phyloP scores from a whole-genome alignment of 2,113 vertebrate species.

The Poicephalus gulielmi region DNA sequence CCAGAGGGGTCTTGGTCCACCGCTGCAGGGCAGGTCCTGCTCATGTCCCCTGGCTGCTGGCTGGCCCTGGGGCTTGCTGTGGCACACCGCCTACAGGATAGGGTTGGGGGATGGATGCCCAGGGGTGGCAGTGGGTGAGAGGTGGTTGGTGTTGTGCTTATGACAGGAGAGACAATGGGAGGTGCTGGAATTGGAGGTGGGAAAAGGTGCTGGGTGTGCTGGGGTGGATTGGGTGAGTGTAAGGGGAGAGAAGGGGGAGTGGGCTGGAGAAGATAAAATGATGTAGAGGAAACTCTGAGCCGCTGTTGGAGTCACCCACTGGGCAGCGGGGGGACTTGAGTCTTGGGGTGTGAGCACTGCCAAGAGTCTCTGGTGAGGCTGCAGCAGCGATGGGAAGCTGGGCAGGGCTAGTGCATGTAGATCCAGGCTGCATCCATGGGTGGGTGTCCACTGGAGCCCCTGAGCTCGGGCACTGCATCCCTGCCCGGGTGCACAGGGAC shows the following conservation, averaged over 20 bases:
- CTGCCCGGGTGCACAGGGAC: fast-evolving
- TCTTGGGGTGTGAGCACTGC: background rate
- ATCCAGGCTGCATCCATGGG: fast-evolving
- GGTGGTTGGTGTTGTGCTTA: background rate
- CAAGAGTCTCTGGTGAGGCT: background rate
- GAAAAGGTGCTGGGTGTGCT: background rate
- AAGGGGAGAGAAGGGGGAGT: background rate
- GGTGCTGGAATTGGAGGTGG: background rate
- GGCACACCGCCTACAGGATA: background rate
- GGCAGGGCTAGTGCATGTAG: background rate
- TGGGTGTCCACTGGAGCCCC: background rate
- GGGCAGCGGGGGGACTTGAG: background rate
- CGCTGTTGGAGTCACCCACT: fast-evolving
- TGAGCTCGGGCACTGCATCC: fast-evolving
- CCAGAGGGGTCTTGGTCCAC: background rate
- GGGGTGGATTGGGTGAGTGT: background rate
- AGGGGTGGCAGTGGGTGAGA: fast-evolving
- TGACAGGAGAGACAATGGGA: background rate
- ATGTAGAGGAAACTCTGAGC: background rate
- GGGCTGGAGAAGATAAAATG: background rate
- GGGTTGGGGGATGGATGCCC: background rate
- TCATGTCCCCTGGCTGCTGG: fast-evolving
- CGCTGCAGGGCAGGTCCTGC: background rate
- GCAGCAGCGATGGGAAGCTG: background rate
- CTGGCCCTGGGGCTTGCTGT: background rate